These are phyloP conservation scores for Rhea americana DNA, from an alignment of 2,113 vertebrate genomes.

Conservation along the genomic window DNA sequence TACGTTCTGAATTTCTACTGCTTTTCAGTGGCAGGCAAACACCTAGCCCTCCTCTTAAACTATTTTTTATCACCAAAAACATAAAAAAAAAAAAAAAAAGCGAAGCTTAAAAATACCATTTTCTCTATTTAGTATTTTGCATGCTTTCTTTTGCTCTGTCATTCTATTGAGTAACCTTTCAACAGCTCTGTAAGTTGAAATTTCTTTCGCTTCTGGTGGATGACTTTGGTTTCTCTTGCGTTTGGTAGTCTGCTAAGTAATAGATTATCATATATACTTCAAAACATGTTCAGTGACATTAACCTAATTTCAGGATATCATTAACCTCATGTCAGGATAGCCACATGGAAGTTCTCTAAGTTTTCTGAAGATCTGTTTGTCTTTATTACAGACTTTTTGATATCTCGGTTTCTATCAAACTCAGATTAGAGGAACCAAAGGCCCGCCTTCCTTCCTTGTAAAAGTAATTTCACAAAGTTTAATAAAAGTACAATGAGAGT, in stretches of 20 bases:
- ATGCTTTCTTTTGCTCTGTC: not conserved
- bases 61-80: not conserved
- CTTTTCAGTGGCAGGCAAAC: not conserved
- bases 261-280: rapidly evolving
- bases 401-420: not conserved
- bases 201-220: not conserved
- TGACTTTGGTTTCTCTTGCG: not conserved
- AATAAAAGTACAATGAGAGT: not conserved
- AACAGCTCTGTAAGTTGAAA: not conserved
- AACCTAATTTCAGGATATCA: not conserved
- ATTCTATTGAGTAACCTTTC: not conserved
- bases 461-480: not conserved
- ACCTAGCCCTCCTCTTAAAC: not conserved
- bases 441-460: not conserved
- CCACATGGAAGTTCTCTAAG: not conserved
- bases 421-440: not conserved
- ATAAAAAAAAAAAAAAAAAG: not conserved
- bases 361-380: not conserved
- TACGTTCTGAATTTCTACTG: not conserved
- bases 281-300: not conserved
- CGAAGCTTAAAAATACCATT: not conserved
- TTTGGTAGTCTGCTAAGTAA: not conserved
- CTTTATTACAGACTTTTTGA: not conserved
- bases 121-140: not conserved
- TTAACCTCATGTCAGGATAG: no score